Evolutionary conservation across 2,797 vertebrate genomes (phyloP).

Genomic region (Phaenicophaeus curvirostris): DNA sequence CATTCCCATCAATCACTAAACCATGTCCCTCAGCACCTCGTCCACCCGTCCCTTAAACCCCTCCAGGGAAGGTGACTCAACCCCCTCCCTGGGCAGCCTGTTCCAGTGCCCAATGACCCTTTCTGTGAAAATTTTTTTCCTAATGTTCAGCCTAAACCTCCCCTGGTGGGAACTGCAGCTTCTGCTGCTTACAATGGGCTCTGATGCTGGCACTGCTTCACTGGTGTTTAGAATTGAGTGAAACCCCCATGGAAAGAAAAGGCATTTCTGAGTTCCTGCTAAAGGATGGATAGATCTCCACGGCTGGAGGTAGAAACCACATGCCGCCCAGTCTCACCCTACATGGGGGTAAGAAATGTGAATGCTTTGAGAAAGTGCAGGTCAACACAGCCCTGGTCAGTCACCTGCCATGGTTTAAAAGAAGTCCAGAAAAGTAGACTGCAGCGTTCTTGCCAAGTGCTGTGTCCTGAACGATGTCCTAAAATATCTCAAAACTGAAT

Average conservation of each 20-base stretch:
- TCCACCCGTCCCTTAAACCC: no score
- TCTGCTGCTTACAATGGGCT: not conserved
- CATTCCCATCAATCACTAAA: no score
- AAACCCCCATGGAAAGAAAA: not conserved
- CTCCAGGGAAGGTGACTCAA: no score
- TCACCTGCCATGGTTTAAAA: not conserved
- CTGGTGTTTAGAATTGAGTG: not conserved
- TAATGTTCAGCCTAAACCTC: no score
- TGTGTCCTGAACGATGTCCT: not conserved
- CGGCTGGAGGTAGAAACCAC: not conserved
- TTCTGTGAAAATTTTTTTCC: no score
- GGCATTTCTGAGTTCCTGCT: not conserved
- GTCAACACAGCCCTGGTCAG: not conserved
- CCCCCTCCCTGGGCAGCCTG: no score
- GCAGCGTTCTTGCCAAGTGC: not conserved
- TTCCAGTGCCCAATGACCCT: no score
- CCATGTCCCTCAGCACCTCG: no score
- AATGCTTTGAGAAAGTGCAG: not conserved
- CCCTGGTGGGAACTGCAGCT: not conserved
- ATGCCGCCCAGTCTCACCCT: not conserved
- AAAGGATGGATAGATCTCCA: not conserved
- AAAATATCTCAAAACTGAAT: not conserved
- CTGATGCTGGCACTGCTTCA: not conserved
- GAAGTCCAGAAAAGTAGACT: not conserved
- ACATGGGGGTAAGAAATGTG: not conserved